A percentile compares a stretch with the other conserved stretches of the same genome.
phyloP scores from a whole-genome alignment of 2,797 vertebrate species.

The Sibirionetta formosa region DNA sequence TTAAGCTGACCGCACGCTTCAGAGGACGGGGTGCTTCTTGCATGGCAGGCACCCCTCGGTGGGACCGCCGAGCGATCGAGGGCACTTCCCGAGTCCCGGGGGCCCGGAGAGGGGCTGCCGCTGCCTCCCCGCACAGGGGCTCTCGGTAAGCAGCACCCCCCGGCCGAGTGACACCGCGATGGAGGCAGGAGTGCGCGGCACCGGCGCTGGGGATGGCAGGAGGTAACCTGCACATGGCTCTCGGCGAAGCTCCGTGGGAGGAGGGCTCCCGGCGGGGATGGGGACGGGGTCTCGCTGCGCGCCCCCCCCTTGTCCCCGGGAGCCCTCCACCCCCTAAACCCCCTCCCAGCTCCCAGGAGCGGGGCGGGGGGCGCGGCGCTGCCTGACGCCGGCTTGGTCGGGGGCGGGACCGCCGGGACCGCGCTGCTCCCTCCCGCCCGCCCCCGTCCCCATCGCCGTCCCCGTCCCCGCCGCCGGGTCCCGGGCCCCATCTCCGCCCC shows the following conservation, averaged over 20 bases:
- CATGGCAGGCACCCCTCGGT: too few species aligned
- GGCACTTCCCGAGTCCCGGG: too few species aligned
- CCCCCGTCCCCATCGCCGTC: neutral
- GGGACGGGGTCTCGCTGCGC: neutral
- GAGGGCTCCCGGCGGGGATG: constrained; percentile 19
- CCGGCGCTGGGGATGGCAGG: constrained; percentile 14
- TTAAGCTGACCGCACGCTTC: neutral
- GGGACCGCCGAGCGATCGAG: too few species aligned
- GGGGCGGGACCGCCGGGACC: constrained; percentile 9
- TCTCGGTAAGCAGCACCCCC: constrained; percentile 50
- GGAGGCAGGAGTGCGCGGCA: constrained; percentile 50
- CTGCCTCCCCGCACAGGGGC: constrained; percentile 23
- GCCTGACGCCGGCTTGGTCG: constrained; percentile 26
- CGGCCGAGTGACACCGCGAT: constrained; percentile 57
- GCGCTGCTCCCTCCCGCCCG: neutral
- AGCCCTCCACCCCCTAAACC: too few species aligned
- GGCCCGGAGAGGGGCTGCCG: neutral
- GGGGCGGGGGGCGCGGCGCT: neutral
- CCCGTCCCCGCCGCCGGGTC: neutral
- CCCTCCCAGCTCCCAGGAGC: neutral
- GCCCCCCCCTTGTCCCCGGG: too few species aligned
- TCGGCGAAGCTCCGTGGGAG: constrained; percentile 40
- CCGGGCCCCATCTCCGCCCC: neutral
- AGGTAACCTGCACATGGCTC: constrained; percentile 39
- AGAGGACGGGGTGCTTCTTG: too few species aligned